A percentile compares a stretch with the other conserved stretches of the same genome.
phyloP scores from a whole-genome alignment of 2,797 vertebrate species.

The Leptoclinus maculatus region DNA sequence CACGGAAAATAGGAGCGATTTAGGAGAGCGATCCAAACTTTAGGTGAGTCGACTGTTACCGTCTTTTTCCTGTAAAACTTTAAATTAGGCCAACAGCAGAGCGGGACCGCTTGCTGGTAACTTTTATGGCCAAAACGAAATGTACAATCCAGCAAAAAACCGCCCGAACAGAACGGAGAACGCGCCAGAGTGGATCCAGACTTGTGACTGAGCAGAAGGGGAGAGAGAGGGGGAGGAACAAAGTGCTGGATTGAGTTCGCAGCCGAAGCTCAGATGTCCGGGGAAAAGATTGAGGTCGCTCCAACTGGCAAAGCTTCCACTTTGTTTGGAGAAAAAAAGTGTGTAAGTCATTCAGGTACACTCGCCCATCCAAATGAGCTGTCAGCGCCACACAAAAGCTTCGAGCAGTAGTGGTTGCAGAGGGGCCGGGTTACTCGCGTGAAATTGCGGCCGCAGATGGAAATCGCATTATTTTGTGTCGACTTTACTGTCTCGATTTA shows the following conservation, averaged over 20 bases:
- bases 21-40: slow-evolving; percentile 29
- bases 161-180: slow-evolving; percentile 28
- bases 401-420: not conserved
- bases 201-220: slow-evolving; percentile 27
- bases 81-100: slow-evolving; percentile 39
- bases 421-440: not conserved
- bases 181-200: slow-evolving; percentile 21
- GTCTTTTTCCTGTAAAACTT: slow-evolving; percentile 41
- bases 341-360: slow-evolving; percentile 23
- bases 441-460: slow-evolving; percentile 9
- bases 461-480: slow-evolving; percentile 8
- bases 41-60: slow-evolving; percentile 11
- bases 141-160: slow-evolving; percentile 36
- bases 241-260: slow-evolving; percentile 41
- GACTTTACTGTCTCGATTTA: slow-evolving; percentile 17
- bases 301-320: slow-evolving; percentile 9
- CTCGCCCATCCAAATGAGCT: slow-evolving; percentile 26
- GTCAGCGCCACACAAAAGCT: slow-evolving; percentile 12
- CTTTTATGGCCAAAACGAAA: slow-evolving; percentile 42
- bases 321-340: slow-evolving; percentile 26
- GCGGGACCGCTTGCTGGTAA: no score
- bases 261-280: slow-evolving; percentile 44
- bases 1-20: slow-evolving; percentile 4
- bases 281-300: slow-evolving; percentile 42
- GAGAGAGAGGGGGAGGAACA: slow-evolving; percentile 17